Conservation (phyloP, 2,113 vertebrate species). For the Chaenogobius annularis region DNA sequence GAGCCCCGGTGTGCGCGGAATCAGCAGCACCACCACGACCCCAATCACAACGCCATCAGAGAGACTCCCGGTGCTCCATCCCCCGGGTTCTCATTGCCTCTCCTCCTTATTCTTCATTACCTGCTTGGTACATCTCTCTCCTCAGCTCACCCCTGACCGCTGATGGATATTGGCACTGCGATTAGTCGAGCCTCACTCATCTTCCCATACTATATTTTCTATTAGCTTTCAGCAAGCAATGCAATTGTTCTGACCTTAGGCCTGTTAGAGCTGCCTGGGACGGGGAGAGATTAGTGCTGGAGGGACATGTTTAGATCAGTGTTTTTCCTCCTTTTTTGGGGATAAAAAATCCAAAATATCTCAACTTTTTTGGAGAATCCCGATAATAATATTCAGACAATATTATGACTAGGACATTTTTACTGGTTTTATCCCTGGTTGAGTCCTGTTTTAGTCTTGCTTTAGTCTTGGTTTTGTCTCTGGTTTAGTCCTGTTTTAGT, state of each 20-base stretch:
- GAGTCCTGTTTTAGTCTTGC: no score
- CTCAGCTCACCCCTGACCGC: slow-evolving; percentile 49
- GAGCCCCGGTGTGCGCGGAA: slow-evolving; percentile 63
- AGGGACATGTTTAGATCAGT: slow-evolving; percentile 3
- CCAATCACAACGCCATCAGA: slow-evolving; percentile 74
- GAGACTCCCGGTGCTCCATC: slow-evolving; percentile 42
- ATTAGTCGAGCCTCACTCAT: slow-evolving; percentile 74
- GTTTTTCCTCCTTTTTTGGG: no score
- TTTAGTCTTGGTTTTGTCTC: no score
- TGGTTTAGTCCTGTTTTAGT: no score
- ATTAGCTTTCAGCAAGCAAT: slow-evolving; percentile 54
- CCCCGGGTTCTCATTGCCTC: slow-evolving; percentile 38
- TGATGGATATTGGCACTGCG: slow-evolving; percentile 72
- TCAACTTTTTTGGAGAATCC: no score
- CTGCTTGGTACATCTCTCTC: slow-evolving; percentile 26
- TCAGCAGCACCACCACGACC: slow-evolving; percentile 64
- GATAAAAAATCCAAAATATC: no score
- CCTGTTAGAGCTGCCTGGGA: slow-evolving; percentile 43
- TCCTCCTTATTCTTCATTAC: slow-evolving; percentile 26
- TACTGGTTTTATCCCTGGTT: no score
- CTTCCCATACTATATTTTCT: slow-evolving; percentile 69
- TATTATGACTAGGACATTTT: no score
- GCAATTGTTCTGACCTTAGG: slow-evolving; percentile 25
- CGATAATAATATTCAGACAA: not conserved
- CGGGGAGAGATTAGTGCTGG: not conserved